These are phyloP conservation scores for Malthinus seriepunctatus DNA, from an alignment of 2,888 invertebrate species.

Conservation along the genomic window DNA sequence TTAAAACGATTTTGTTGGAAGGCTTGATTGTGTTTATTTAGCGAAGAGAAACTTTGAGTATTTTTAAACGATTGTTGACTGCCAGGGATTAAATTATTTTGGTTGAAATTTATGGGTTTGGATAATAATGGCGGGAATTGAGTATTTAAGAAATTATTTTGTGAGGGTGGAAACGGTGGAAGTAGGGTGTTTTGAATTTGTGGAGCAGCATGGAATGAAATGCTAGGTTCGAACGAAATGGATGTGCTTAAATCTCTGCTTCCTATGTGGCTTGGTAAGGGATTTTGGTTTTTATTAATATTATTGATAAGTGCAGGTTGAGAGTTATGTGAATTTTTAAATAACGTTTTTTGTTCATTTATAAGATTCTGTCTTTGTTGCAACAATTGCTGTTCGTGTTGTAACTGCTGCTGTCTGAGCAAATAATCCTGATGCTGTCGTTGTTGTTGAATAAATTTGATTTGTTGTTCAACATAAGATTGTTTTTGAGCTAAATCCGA, in stretches of 20 bases:
- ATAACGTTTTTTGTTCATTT: constrained; percentile 46
- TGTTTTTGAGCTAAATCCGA: constrained; percentile 67
- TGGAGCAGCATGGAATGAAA: constrained; percentile 49
- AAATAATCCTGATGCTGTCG: constrained; percentile 72
- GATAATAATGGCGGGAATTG: background rate
- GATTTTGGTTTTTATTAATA: background rate
- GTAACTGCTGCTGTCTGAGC: constrained; percentile 65
- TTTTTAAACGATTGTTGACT: constrained; percentile 28
- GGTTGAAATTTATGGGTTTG: background rate
- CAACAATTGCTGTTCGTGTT: constrained; percentile 59
- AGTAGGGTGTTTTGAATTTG: constrained; percentile 17
- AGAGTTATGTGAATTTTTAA: constrained; percentile 50
- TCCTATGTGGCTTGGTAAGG: background rate
- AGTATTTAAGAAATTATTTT: constrained; percentile 16
- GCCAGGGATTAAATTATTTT: constrained; percentile 18
- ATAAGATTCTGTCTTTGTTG: constrained; percentile 44
- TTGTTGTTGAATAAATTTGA: constrained; percentile 58
- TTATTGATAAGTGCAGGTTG: constrained; percentile 34
- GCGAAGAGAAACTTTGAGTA: background rate
- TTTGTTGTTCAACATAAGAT: constrained; percentile 56
- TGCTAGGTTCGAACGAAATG: constrained; percentile 60
- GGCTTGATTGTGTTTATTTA: background rate
- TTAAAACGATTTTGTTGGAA: background rate
- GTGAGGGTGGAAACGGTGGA: constrained; percentile 28
- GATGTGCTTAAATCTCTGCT: constrained; percentile 1